Percentiles rank a stretch among this genome's conserved stretches.
These are phyloP conservation scores for Elysia chlorotica DNA, from an alignment of 1,140 invertebrate species.

Conservation along the genomic window DNA sequence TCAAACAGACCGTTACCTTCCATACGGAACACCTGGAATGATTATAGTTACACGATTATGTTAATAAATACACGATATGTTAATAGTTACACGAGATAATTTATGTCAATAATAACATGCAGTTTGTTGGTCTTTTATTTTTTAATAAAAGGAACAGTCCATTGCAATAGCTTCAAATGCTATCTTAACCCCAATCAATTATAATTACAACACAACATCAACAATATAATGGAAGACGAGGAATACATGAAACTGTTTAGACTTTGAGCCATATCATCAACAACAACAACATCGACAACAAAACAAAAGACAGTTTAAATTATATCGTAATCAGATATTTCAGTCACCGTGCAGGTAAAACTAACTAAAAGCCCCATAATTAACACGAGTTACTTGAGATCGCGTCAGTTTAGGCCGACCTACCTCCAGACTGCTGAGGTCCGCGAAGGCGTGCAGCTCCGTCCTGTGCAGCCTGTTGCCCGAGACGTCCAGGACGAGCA, in stretches of 20 bases:
- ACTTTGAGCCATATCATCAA: too few relatives aligned
- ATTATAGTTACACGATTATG: not conserved
- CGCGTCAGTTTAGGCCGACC: not conserved
- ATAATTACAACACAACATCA: not conserved
- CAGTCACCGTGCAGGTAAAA: not conserved
- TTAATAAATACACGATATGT: not conserved
- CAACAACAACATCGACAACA: not conserved
- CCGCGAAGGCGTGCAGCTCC: conserved; percentile 46
- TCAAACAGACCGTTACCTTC: conserved; percentile 40
- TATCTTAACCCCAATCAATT: not conserved
- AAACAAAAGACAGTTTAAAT: not conserved
- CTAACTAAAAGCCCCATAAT: not conserved
- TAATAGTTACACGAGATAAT: not conserved
- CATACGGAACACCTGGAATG: conserved; percentile 35
- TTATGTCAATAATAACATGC: not conserved
- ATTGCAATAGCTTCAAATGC: not conserved
- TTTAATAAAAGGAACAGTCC: not conserved
- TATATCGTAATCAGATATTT: not conserved
- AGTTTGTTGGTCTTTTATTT: not conserved
- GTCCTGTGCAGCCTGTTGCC: conserved; percentile 44
- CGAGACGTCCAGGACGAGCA: conserved; percentile 44
- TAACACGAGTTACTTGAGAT: not conserved
- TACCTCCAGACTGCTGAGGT: conserved; percentile 39
- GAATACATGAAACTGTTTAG: too few relatives aligned
- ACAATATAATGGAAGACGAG: too few relatives aligned